Conservation (phyloP, 1,140 invertebrate genomes). For the Hyposmocoma kahamanoa region DNA sequence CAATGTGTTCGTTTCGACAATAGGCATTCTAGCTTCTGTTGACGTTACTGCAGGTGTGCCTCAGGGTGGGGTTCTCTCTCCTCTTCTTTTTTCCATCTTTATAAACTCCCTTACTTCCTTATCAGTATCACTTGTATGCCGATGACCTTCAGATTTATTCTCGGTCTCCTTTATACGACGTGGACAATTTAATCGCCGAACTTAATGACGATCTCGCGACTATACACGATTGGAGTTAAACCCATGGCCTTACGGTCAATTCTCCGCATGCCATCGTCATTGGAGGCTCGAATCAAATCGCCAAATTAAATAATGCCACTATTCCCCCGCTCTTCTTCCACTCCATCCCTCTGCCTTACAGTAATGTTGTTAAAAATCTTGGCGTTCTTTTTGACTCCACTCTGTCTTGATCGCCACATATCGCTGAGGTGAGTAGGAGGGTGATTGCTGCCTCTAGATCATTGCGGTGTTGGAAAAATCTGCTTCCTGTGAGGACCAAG, state of each 20-base stretch:
- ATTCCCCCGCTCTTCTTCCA: neutral
- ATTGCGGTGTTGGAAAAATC: neutral
- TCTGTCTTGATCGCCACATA: neutral
- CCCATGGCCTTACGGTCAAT: neutral
- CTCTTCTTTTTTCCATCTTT: neutral
- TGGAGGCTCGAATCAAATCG: neutral
- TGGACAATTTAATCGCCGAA: neutral
- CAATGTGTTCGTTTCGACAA: conserved; percentile 5
- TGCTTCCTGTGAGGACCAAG: neutral
- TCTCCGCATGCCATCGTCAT: neutral
- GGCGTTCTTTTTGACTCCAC: neutral
- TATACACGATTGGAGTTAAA: neutral
- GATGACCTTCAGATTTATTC: conserved; percentile 1
- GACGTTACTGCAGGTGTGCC: conserved; percentile 5
- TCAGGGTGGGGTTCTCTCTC: conserved; percentile 7
- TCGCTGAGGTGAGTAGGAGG: neutral
- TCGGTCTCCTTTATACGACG: neutral
- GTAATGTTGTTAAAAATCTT: neutral
- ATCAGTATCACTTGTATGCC: neutral
- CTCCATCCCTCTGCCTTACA: neutral
- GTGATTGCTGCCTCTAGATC: neutral
- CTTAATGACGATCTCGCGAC: neutral
- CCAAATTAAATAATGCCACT: neutral
- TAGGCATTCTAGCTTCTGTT: neutral
- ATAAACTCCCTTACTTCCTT: neutral